Evolutionary conservation across 2,113 vertebrate genomes (phyloP).

Genomic region (Seriola rivoliana): DNA sequence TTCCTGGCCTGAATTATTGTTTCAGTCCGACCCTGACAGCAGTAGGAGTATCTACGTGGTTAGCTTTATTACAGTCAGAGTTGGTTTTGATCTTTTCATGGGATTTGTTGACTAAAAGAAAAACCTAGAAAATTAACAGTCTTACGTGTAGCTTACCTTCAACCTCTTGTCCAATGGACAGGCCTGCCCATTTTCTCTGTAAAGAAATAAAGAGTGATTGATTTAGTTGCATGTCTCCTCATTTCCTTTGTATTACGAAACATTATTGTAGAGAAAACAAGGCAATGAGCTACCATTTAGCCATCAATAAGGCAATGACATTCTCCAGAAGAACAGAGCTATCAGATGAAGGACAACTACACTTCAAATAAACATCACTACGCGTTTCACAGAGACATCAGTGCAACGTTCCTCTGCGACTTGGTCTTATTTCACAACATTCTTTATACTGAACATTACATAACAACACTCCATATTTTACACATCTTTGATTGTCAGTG

Average conservation of each 20-base stretch:
- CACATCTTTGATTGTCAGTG: neutral
- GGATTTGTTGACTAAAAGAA: neutral
- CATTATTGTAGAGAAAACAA: neutral
- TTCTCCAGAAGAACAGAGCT: neutral
- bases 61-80: no score
- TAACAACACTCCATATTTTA: neutral
- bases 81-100: no score
- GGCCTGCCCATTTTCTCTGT: slow-evolving; percentile 97
- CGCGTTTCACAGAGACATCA: slow-evolving; percentile 21
- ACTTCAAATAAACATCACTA: slow-evolving; percentile 19
- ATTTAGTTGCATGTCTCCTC: neutral
- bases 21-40: no score
- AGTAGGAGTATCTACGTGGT: no score
- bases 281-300: neutral
- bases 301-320: neutral
- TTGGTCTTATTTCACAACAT: slow-evolving; percentile 63
- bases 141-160: slow-evolving; percentile 86
- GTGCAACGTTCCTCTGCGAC: slow-evolving; percentile 48
- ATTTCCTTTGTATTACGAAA: neutral
- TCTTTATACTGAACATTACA: neutral
- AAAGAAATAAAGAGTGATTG: slow-evolving; percentile 5
- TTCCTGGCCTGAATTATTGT: no score
- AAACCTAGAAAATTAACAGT: neutral
- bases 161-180: slow-evolving; percentile 95
- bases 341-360: slow-evolving; percentile 17